Base-by-base conservation (phyloP, 1,140 invertebrate species). In the Amyelois transitella region DNA sequence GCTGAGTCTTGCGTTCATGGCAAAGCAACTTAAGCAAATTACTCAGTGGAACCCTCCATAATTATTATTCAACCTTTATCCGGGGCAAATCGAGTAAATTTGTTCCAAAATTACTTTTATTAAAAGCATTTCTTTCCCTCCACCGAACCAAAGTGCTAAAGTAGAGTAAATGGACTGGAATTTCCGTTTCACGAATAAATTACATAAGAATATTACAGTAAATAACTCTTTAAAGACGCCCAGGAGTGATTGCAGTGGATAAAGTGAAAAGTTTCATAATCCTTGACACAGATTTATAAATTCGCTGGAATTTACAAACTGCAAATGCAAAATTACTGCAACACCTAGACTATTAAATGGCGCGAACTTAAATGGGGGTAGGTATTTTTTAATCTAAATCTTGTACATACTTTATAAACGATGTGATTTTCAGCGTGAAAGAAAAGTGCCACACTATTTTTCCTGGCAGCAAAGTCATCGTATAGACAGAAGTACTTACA, bases 51-150 rank as follows among this genome's bases (percentile, higher is more conserved):
- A 62, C 64, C 67, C 64, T 63, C 68, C 64, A 75, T 82, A 84
- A 79, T 81, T 81, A 81, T 81, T 77, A 84, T 79, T 81, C 79
- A 81, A 75, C 75, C 75, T 84, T 79, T 84, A 82, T 81, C 74
- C 74, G 55, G 67, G 51, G 58, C 64, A 77, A 79, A 81, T 81
- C 75, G 70, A 76, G 70, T 77, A 81, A 83, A 83, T 83, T 81
- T 75, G 74, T 75, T 77, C 72, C 67, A 32, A 81, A 81, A 84
- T 84, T 81, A 81, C 77, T 81, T 81, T 81, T 81, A 81, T 80
- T 81, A 79, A 81, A 81, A 81, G 75, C 77, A 75, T 84, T 84
- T 78, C 75, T 81, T 80, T 79, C 74, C 74, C 73, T 71, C 61
- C 69, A 49, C 52, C 67, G 70, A 78, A 75, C 73, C 71, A 75